A percentile compares a stretch with the other conserved stretches of the same genome.
These are phyloP conservation scores for Menidia menidia DNA, from an alignment of 2,797 vertebrate genomes.

Conservation along the genomic window DNA sequence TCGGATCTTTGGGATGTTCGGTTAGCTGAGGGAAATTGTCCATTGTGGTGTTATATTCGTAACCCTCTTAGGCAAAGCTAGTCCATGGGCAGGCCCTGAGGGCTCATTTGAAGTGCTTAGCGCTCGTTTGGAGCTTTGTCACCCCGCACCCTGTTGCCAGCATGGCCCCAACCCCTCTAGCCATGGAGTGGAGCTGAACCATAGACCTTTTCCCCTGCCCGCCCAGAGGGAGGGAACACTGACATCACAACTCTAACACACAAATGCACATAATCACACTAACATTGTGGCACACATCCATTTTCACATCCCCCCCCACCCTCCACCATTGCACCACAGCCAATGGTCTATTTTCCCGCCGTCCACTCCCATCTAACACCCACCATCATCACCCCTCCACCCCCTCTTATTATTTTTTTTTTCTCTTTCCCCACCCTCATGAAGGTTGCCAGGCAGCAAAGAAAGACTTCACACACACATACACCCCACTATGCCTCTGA, in stretches of 20 bases:
- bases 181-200: slow-evolving; percentile 66
- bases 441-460: slow-evolving; percentile 81
- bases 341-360: slow-evolving; percentile 77
- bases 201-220: slow-evolving; percentile 64
- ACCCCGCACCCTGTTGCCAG: slow-evolving; percentile 75
- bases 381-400: slow-evolving; percentile 24
- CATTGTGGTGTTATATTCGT: slow-evolving; percentile 79
- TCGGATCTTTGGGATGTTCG: slow-evolving; percentile 56
- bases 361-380: slow-evolving; percentile 61
- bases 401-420: slow-evolving; percentile 36
- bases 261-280: slow-evolving; percentile 41
- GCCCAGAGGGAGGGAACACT: slow-evolving; percentile 67
- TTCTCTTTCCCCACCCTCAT: slow-evolving; percentile 62
- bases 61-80: slow-evolving; percentile 84
- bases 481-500: slow-evolving; percentile 78
- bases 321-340: slow-evolving; percentile 50
- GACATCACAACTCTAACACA: slow-evolving; percentile 63
- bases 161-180: slow-evolving; percentile 73
- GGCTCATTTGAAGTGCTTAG: slow-evolving; percentile 84
- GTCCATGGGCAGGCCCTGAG: slow-evolving; percentile 77
- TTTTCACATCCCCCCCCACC: slow-evolving; percentile 48
- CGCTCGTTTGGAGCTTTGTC: slow-evolving; percentile 81
- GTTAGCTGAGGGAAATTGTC: slow-evolving; percentile 74
- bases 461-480: slow-evolving; percentile 80
- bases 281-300: slow-evolving; percentile 62